Conservation (phyloP, 2,113 vertebrate species). For the Ictalurus furcatus region DNA sequence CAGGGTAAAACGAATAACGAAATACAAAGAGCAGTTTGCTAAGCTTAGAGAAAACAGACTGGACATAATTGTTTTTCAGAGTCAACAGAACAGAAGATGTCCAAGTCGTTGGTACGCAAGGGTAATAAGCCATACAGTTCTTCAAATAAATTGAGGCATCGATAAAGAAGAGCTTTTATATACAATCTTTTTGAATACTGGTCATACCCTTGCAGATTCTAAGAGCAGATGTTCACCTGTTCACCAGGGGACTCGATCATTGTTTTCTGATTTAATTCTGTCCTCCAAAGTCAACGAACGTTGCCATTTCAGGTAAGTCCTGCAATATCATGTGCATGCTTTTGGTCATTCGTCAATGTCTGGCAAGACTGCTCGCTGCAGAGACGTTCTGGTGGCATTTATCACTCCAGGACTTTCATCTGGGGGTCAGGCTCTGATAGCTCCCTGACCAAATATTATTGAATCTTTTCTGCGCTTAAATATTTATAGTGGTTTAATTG, state of each 20-base stretch:
- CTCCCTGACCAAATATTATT: constrained; percentile 72
- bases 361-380: constrained; percentile 41
- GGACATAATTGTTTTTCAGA: neutral
- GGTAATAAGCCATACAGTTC: neutral
- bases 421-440: constrained; percentile 60
- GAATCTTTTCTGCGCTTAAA: constrained; percentile 77
- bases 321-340: constrained; percentile 60
- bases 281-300: constrained; percentile 58
- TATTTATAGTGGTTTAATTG: constrained; percentile 81
- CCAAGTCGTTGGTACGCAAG: neutral
- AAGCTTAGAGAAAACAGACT: neutral
- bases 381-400: constrained; percentile 66
- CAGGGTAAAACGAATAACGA: neutral
- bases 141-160: neutral
- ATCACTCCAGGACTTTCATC: constrained; percentile 73
- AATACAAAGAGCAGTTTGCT: constrained; percentile 3
- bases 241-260: constrained; percentile 6
- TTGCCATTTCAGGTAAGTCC: constrained; percentile 58
- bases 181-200: neutral
- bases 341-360: constrained; percentile 65
- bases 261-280: constrained; percentile 30
- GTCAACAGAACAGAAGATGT: neutral
- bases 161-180: neutral
- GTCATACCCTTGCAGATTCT: neutral
- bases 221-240: constrained; percentile 18